Conservation (phyloP, 35 echinoderm and acorn worm species). For the Ptychodera flava region DNA sequence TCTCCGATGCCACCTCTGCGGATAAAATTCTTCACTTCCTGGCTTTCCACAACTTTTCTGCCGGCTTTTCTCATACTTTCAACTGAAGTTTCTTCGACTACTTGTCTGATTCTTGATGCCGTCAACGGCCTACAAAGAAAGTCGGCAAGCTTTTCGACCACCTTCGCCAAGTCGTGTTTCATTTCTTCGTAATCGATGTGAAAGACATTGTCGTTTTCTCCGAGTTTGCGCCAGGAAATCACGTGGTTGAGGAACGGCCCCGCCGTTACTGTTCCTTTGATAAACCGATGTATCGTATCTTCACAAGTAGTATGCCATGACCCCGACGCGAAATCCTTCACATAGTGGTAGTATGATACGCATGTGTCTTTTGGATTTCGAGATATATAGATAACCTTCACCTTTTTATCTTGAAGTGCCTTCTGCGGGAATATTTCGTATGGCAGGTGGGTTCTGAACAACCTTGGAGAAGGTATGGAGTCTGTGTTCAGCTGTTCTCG, state of each 20-base stretch:
- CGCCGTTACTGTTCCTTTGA: background rate
- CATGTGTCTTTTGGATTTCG: background rate
- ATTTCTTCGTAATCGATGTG: background rate
- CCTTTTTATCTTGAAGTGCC: background rate
- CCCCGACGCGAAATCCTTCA: background rate
- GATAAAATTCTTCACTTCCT: background rate
- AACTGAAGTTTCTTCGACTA: background rate
- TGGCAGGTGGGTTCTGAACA: background rate
- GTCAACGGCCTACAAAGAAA: background rate
- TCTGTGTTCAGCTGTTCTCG: background rate
- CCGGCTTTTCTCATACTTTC: background rate
- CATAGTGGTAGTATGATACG: background rate
- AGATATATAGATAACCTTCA: background rate
- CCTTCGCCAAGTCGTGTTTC: background rate
- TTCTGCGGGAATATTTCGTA: background rate
- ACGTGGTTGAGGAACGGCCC: background rate
- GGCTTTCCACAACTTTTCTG: background rate
- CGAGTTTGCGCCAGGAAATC: background rate
- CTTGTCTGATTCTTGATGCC: background rate
- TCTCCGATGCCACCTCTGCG: background rate
- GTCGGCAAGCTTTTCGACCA: background rate
- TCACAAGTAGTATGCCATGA: background rate
- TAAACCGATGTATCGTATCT: background rate
- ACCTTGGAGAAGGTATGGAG: background rate
- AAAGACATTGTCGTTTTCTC: background rate